phyloP scores from a whole-genome alignment of 2,797 vertebrate genomes.

The Spatula versicolor region DNA sequence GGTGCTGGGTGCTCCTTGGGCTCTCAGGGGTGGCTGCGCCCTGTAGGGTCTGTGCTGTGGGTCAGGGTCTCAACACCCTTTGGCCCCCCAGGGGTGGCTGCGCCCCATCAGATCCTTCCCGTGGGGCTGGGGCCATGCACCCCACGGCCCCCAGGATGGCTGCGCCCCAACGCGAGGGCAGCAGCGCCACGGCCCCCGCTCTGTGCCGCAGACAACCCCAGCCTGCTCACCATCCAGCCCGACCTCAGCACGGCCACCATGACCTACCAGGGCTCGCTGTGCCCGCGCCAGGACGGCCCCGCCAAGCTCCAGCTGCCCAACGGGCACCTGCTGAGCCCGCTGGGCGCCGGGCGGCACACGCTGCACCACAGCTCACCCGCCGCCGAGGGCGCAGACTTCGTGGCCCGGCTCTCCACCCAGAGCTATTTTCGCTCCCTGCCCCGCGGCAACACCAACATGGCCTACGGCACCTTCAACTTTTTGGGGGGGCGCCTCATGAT shows the following conservation, averaged over 20 bases:
- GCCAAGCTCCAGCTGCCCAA: slow-evolving; percentile 94
- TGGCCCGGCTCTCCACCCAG: slow-evolving; percentile 92
- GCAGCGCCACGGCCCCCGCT: not conserved
- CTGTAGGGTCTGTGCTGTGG: too few species aligned
- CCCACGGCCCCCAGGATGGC: accelerated
- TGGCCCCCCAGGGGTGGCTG: too few species aligned
- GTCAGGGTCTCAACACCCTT: too few species aligned
- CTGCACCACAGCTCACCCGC: slow-evolving; percentile 92
- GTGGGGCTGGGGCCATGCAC: not conserved
- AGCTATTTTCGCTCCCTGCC: slow-evolving; percentile 95
- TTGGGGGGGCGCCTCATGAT: slow-evolving; percentile 94
- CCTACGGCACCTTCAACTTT: slow-evolving; percentile 98
- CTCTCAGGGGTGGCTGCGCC: not conserved
- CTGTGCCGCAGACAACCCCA: slow-evolving; percentile 89
- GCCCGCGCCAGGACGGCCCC: slow-evolving; percentile 88
- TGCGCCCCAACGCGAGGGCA: accelerated
- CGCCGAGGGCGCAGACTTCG: slow-evolving; percentile 86
- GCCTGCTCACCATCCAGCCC: slow-evolving; percentile 98
- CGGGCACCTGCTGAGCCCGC: slow-evolving; percentile 91
- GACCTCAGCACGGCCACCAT: slow-evolving; percentile 96
- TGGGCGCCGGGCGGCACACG: slow-evolving; percentile 91
- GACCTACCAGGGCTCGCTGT: slow-evolving; percentile 95
- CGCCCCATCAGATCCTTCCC: not conserved
- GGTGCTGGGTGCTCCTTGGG: not conserved
- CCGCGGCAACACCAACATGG: slow-evolving; percentile 90